These are phyloP conservation scores for Cariama cristata DNA, from an alignment of 2,113 vertebrate genomes.

Conservation along the genomic window DNA sequence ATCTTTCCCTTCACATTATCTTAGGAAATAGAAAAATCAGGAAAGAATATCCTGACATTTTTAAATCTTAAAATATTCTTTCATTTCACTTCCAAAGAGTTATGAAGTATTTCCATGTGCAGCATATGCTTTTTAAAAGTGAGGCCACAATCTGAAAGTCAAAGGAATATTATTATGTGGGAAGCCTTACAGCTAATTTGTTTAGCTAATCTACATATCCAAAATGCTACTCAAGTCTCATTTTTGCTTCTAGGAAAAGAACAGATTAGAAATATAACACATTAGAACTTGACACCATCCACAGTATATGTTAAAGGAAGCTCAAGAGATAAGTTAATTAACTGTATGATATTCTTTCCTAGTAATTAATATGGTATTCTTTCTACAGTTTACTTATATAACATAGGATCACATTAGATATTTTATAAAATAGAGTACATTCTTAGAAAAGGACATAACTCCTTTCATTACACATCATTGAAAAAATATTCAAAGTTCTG, in stretches of 20 bases:
- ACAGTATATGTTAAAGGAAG: background rate
- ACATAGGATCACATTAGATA: background rate
- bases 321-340: background rate
- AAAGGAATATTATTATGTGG: slow-evolving; percentile 3
- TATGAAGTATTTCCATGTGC: slow-evolving; percentile 8
- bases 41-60: slow-evolving; percentile 34
- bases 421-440: background rate
- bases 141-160: slow-evolving; percentile 16
- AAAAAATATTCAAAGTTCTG: background rate
- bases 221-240: background rate
- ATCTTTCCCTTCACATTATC: background rate
- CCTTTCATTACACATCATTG: background rate
- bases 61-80: slow-evolving; percentile 40
- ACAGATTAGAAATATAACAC: slow-evolving; percentile 18
- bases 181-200: background rate
- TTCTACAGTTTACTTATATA: background rate
- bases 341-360: background rate
- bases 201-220: slow-evolving; percentile 8
- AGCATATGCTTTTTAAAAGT: slow-evolving; percentile 41
- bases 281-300: background rate
- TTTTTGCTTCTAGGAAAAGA: slow-evolving; percentile 19
- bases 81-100: background rate
- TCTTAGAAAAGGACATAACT: background rate
- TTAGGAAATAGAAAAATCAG: background rate
- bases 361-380: background rate